These are phyloP conservation scores for Nothocercus nigrocapillus DNA, from an alignment of 2,113 vertebrate species.

Conservation along the genomic window DNA sequence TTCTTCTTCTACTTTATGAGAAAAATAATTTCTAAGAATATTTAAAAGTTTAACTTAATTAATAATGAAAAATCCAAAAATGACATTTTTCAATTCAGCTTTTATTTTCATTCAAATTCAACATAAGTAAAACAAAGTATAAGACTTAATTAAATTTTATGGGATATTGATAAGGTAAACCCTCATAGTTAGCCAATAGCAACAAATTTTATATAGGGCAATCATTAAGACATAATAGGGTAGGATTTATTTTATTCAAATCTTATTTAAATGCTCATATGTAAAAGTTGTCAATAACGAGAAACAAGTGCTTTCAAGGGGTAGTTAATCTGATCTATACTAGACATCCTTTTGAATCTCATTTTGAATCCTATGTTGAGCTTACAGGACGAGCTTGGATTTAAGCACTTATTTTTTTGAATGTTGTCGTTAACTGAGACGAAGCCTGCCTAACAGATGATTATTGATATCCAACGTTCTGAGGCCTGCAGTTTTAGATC, in stretches of 20 bases:
- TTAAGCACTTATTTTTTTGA: background rate
- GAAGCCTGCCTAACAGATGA: background rate
- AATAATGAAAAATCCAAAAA: background rate
- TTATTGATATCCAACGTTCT: background rate
- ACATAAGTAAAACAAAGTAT: background rate
- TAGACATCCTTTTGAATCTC: background rate
- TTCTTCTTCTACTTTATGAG: background rate
- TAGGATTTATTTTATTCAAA: background rate
- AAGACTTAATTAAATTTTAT: background rate
- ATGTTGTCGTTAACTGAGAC: background rate
- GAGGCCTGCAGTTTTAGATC: background rate
- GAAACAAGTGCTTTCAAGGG: background rate
- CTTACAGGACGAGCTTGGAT: background rate
- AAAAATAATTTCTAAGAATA: background rate
- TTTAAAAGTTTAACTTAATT: background rate
- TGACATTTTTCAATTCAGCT: background rate
- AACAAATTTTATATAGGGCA: background rate
- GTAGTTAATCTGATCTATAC: background rate
- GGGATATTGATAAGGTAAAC: background rate
- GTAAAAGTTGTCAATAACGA: background rate
- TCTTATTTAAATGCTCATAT: background rate
- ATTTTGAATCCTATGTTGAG: background rate
- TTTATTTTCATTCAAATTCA: background rate
- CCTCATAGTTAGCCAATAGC: background rate
- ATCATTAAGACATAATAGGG: background rate